These are phyloP conservation scores for Rhinophrynus dorsalis DNA, from an alignment of 2,797 vertebrate species.

Conservation along the genomic window DNA sequence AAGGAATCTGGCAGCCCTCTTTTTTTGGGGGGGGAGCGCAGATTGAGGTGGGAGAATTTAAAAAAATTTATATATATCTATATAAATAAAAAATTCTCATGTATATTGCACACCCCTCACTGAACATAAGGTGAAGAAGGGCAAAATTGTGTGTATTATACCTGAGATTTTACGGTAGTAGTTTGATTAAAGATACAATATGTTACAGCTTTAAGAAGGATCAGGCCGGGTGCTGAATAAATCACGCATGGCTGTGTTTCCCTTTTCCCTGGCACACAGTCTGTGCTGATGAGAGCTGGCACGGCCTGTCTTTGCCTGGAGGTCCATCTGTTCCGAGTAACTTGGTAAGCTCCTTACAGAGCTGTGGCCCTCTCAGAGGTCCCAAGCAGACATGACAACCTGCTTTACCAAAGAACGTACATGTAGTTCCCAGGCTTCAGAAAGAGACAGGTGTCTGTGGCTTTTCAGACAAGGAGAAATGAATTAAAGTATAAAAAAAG, in stretches of 20 bases:
- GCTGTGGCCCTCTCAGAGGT: not conserved
- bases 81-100: no score
- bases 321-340: slow-evolving; percentile 33
- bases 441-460: not conserved
- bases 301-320: slow-evolving; percentile 8
- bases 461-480: no score
- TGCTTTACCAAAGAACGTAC: slow-evolving; percentile 2
- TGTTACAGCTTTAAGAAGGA: slow-evolving; percentile 8
- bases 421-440: not conserved
- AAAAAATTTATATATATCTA: no score
- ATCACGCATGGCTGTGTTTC: slow-evolving; percentile 6
- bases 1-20: no score
- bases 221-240: not conserved
- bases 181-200: no score
- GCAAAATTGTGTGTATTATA: no score
- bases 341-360: slow-evolving; percentile 20
- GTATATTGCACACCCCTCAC: no score
- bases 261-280: slow-evolving; percentile 6
- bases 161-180: no score
- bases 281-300: slow-evolving; percentile 18
- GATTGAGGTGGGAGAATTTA: no score
- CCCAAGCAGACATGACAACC: slow-evolving; percentile 10
- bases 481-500: no score
- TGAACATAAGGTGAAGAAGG: no score
- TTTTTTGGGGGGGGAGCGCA: no score